Percentiles rank a stretch among this genome's conserved stretches.
Evolutionary conservation across 1,140 invertebrate species (phyloP).

Genomic region (Oreohelix idahoensis): DNA sequence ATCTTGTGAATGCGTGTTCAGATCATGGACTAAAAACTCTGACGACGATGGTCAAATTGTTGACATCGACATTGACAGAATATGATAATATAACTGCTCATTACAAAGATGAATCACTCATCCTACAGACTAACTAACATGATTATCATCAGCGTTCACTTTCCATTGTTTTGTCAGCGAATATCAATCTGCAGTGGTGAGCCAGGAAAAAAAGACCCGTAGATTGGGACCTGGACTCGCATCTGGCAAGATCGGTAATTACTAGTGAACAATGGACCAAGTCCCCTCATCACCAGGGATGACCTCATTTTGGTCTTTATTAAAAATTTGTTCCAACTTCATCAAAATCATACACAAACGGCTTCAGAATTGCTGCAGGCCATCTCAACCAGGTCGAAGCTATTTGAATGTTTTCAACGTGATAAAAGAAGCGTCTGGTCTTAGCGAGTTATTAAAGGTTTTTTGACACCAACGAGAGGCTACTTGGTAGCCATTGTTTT

Average conservation of each 20-base stretch:
- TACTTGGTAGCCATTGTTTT: not conserved
- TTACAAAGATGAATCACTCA: not conserved
- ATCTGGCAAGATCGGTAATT: not conserved
- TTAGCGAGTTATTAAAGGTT: not conserved
- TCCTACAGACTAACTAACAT: not conserved
- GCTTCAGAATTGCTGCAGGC: not conserved
- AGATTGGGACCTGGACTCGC: not conserved
- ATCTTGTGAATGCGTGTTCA: too few relatives aligned
- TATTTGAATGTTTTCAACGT: not conserved
- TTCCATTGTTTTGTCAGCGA: not conserved
- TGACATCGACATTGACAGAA: not conserved
- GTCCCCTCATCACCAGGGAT: not conserved
- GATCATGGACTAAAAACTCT: too few relatives aligned
- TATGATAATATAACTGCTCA: not conserved
- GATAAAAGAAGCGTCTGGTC: not conserved
- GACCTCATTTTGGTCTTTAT: not conserved
- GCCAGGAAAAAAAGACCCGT: not conserved
- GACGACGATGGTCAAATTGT: too few relatives aligned
- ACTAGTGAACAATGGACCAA: not conserved
- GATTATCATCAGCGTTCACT: not conserved
- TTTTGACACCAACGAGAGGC: not conserved
- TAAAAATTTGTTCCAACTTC: conserved; percentile 5
- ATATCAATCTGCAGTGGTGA: not conserved
- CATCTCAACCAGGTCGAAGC: not conserved
- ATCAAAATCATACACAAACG: conserved; percentile 15